Conservation (phyloP, 2,113 vertebrate genomes). For the Gambusia holbrooki region DNA sequence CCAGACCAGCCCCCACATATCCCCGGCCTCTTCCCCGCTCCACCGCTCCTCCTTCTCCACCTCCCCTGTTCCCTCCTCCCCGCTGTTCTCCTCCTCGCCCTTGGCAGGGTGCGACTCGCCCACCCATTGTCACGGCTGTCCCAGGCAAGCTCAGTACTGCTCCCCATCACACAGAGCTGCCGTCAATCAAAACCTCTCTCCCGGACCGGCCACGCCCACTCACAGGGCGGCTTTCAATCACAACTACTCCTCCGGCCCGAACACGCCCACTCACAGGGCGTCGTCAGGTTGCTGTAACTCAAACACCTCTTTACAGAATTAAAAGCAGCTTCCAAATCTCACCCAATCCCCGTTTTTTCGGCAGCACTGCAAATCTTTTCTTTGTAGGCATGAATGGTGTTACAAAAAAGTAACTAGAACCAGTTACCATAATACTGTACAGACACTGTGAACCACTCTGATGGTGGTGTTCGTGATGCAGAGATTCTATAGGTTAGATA, state of each 20-base stretch:
- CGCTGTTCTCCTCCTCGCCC: slow-evolving; percentile 82
- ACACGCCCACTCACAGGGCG: slow-evolving; percentile 74
- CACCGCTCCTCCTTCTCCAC: slow-evolving; percentile 87
- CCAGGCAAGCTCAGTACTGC: slow-evolving; percentile 83
- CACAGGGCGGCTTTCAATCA: slow-evolving; percentile 67
- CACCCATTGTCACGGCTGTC: slow-evolving; percentile 84
- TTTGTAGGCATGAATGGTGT: slow-evolving; percentile 17
- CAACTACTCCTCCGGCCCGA: slow-evolving; percentile 71
- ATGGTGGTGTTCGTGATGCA: neutral
- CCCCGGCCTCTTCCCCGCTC: slow-evolving; percentile 84
- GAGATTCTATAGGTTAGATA: neutral
- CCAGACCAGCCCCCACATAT: slow-evolving; percentile 92
- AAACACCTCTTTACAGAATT: slow-evolving; percentile 84
- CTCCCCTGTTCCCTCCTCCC: slow-evolving; percentile 86
- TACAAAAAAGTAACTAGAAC: neutral
- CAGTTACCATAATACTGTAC: slow-evolving; percentile 10
- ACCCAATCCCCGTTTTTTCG: neutral
- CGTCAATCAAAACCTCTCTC: slow-evolving; percentile 65
- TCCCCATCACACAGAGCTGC: slow-evolving; percentile 75
- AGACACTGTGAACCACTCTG: slow-evolving; percentile 11
- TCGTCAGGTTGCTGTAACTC: slow-evolving; percentile 74
- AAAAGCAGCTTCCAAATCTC: slow-evolving; percentile 50
- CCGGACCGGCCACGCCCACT: slow-evolving; percentile 66
- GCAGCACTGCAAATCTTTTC: neutral
- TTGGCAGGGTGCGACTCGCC: slow-evolving; percentile 74